Evolutionary conservation across 1,140 invertebrate species (phyloP).

Genomic region (Sycobia sp.): DNA sequence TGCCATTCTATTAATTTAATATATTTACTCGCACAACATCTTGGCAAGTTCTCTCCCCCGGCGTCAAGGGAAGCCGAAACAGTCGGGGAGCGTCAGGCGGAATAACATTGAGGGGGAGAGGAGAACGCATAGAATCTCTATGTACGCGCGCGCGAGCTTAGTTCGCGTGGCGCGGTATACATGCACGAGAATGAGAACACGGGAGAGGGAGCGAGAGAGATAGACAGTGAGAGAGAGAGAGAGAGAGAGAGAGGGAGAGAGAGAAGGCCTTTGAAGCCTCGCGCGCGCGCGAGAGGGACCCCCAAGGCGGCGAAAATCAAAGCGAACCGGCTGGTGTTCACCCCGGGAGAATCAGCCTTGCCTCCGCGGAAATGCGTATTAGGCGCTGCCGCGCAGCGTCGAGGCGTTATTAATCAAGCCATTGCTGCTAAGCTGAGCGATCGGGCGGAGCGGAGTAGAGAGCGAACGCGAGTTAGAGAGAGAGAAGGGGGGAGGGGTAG

Average conservation of each 20-base stretch:
- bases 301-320: slow-evolving; percentile 33
- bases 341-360: slow-evolving; percentile 3
- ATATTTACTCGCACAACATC: too few relatives aligned
- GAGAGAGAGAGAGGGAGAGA: slow-evolving; percentile 6
- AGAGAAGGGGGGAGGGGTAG: not conserved
- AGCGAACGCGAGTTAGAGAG: not conserved
- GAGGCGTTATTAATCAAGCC: slow-evolving; percentile 58
- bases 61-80: not conserved
- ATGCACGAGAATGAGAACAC: slow-evolving; percentile 20
- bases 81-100: slow-evolving; percentile 17
- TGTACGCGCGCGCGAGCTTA: not conserved
- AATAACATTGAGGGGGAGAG: slow-evolving; percentile 9
- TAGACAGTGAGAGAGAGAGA: slow-evolving; percentile 10
- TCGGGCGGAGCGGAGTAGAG: too few relatives aligned
- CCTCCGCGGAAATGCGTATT: slow-evolving; percentile 41
- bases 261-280: too few relatives aligned
- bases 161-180: not conserved
- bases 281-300: not conserved
- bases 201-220: slow-evolving; percentile 7
- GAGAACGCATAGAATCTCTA: slow-evolving; percentile 3
- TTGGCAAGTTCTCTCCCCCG: too few relatives aligned
- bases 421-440: slow-evolving; percentile 50
- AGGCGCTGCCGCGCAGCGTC: slow-evolving; percentile 43
- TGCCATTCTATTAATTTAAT: too few relatives aligned
- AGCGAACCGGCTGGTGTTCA: slow-evolving; percentile 27